Evolutionary conservation across 2,888 invertebrate species (phyloP).

Genomic region (Meiosimyza platycephala): DNA sequence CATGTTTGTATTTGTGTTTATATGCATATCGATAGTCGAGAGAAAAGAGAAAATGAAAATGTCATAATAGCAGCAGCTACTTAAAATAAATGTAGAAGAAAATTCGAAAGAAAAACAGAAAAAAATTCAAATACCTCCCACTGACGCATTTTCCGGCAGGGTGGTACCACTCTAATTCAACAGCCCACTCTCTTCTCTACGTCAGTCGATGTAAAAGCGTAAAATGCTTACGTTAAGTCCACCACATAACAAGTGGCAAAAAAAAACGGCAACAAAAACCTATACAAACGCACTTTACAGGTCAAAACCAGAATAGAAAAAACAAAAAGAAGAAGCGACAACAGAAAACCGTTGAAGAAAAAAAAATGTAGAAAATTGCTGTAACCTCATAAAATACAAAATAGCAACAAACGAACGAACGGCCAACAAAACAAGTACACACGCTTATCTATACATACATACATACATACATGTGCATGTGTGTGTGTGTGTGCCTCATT

Average conservation of each 20-base stretch:
- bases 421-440: too few species aligned
- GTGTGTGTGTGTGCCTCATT: not conserved
- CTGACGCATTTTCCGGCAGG: too few species aligned
- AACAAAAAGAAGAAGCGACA: too few species aligned
- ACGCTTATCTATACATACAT: not conserved
- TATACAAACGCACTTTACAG: not conserved
- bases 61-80: too few species aligned
- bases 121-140: too few species aligned
- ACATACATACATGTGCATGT: conserved; percentile 1
- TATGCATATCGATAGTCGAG: conserved; percentile 6
- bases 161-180: not conserved
- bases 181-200: not conserved
- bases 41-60: too few species aligned
- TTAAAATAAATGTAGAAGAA: too few species aligned
- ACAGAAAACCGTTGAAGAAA: too few species aligned
- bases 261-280: conserved; percentile 7
- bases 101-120: not conserved
- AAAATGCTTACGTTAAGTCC: not conserved
- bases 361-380: too few species aligned
- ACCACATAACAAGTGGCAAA: not conserved
- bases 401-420: too few species aligned
- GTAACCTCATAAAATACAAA: too few species aligned
- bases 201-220: not conserved
- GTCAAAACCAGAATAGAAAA: not conserved
- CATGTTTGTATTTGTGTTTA: conserved; percentile 16